These are phyloP conservation scores for Epirrhoe alternata DNA, from an alignment of 2,888 invertebrate genomes.

Conservation along the genomic window DNA sequence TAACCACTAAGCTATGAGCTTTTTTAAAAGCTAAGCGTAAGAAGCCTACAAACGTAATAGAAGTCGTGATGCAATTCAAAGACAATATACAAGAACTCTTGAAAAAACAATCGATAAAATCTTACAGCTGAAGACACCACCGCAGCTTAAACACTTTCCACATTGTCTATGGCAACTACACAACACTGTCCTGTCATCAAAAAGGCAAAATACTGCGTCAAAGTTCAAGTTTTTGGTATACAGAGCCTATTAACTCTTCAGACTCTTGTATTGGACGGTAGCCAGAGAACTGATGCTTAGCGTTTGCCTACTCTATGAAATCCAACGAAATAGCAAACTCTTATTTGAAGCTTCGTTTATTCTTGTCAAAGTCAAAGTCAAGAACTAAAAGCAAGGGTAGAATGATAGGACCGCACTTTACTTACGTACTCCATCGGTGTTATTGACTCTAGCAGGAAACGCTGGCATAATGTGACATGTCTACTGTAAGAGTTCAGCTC, in stretches of 20 bases:
- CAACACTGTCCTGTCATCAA: constrained; percentile 16
- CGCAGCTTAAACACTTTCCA: constrained; percentile 16
- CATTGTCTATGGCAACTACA: constrained; percentile 10
- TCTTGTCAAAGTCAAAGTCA: background rate
- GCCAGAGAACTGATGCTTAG: constrained; percentile 35
- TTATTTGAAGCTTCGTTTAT: background rate
- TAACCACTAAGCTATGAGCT: too few species aligned
- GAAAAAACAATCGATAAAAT: background rate
- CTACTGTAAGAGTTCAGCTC: too few species aligned
- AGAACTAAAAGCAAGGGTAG: too few species aligned
- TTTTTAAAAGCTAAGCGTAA: too few species aligned
- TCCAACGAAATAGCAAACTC: background rate
- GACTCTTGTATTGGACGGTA: constrained; percentile 32
- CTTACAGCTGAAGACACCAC: constrained; percentile 17
- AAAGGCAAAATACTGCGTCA: constrained; percentile 20
- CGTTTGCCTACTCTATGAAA: constrained; percentile 22
- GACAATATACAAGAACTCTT: background rate
- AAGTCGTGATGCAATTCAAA: too few species aligned
- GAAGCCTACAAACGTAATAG: too few species aligned
- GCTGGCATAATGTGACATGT: too few species aligned
- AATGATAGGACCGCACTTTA: too few species aligned
- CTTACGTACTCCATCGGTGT: too few species aligned
- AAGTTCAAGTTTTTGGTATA: constrained; percentile 30
- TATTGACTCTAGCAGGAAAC: too few species aligned
- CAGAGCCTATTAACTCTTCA: constrained; percentile 41